phyloP scores from a whole-genome alignment of 2,797 vertebrate genomes.

The Malacoctenus gilli region DNA sequence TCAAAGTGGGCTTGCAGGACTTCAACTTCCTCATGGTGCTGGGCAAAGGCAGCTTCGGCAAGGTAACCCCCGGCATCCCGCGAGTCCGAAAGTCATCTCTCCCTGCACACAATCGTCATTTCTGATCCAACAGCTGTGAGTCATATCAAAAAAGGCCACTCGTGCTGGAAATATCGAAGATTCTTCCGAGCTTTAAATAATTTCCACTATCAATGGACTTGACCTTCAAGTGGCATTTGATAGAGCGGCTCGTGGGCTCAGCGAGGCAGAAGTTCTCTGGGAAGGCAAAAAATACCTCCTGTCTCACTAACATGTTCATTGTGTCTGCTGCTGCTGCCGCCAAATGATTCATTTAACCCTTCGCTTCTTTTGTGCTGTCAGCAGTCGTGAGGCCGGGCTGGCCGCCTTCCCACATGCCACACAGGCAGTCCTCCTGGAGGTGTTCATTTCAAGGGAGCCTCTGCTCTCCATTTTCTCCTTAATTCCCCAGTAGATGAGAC shows the following conservation, averaged over 20 bases:
- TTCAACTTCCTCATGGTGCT: constrained; percentile 96
- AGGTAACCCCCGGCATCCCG: constrained; percentile 76
- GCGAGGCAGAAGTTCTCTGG: constrained; percentile 17
- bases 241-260: constrained; percentile 28
- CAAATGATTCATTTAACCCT: constrained; percentile 64
- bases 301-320: constrained; percentile 36
- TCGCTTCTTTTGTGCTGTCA: constrained; percentile 49
- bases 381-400: constrained; percentile 47
- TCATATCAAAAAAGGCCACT: constrained; percentile 44
- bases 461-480: constrained; percentile 61
- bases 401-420: constrained; percentile 46
- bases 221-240: constrained; percentile 68
- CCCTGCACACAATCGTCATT: constrained; percentile 27
- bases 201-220: constrained; percentile 47
- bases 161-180: constrained; percentile 42
- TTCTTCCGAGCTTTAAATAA: constrained; percentile 55
- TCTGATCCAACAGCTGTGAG: constrained; percentile 41
- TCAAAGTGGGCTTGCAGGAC: constrained; percentile 80
- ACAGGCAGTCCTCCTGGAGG: constrained; percentile 49
- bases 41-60: constrained; percentile 93
- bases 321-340: constrained; percentile 41
- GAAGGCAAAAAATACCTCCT: constrained; percentile 8
- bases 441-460: constrained; percentile 62
- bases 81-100: constrained; percentile 43
- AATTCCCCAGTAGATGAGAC: constrained; percentile 70